Conservation (phyloP, 2,797 vertebrate species). For the Pantherophis vulpinus region DNA sequence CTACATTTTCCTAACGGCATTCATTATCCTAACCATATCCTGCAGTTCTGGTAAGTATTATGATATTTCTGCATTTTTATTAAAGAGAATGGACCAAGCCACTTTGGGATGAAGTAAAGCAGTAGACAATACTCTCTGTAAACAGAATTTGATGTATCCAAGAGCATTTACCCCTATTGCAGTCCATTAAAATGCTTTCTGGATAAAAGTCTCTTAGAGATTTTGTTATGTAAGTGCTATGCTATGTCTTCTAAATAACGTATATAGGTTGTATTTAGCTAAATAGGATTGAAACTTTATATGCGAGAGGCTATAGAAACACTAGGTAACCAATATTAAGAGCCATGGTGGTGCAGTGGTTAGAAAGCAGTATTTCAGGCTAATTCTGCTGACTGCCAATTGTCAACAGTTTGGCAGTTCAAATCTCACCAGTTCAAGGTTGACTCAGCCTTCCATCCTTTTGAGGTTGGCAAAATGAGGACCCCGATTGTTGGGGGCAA, state of each 20-base stretch:
- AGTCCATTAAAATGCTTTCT: background rate
- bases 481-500: background rate
- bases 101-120: background rate
- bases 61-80: background rate
- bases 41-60: conserved; percentile 58
- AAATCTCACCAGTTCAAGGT: background rate
- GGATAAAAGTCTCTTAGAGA: background rate
- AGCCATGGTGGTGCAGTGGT: background rate
- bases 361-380: background rate
- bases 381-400: background rate
- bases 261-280: background rate
- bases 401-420: background rate
- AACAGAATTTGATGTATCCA: background rate
- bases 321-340: background rate
- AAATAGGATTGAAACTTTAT: background rate
- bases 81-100: background rate
- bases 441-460: background rate
- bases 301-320: no score
- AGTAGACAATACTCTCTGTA: background rate
- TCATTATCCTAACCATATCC: conserved; percentile 43
- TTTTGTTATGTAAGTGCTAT: background rate
- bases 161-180: background rate
- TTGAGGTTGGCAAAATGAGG: background rate
- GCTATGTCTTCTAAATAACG: background rate
- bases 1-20: conserved; percentile 26